Evolutionary conservation across 2,113 vertebrate genomes (phyloP), one percentile per base, ranked within the genome.

Genomic region (Nothobranchius furzeri): DNA sequence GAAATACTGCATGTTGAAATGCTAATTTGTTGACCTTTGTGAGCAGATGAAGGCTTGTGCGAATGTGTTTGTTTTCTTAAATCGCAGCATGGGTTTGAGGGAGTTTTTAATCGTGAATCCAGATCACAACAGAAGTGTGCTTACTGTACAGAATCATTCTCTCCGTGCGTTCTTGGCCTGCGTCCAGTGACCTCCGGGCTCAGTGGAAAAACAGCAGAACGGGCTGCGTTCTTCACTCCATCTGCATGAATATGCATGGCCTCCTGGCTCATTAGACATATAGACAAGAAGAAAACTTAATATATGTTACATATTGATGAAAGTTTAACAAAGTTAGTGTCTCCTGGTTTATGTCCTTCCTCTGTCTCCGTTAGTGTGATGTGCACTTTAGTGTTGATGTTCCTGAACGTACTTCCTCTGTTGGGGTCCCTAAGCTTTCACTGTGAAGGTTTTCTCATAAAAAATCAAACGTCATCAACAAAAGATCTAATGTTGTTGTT

Each of bases 161-260:
- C 71, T 76, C 61, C 59, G 70, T 69, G 73, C 54, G 20, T 67
- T 36, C 68, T 71, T 91, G 90, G 90, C 79, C 62, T 62, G 56
- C 73, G 76, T 83, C 85, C 87, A 89, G 15, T 70, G 79, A 57
- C 85, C 87, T 64, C 78, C 59, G 69, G 73, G 79, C 56, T 73
- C 84, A 17, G 49, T 70, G 53, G 76, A 74, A 82, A 72, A 47
- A 68, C 58, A 65, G 35, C 20, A 20, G 20, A 20, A 20, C 20
- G 20, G 20, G 58, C 78, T 73, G 74, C 68, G 68, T 78, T 69
- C 67, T 75, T 87, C 85, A 75, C 61, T 86, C 73, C 35, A 46
- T 6, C 68, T 65, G 48, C 62, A 85, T 90, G 88, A 89, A 88
- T 90, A 91, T 90, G 82, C 78, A 91, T 88, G 43, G 11, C 83